These are phyloP conservation scores for Prietella phreatophila DNA, from an alignment of 2,113 vertebrate genomes.

Conservation along the genomic window DNA sequence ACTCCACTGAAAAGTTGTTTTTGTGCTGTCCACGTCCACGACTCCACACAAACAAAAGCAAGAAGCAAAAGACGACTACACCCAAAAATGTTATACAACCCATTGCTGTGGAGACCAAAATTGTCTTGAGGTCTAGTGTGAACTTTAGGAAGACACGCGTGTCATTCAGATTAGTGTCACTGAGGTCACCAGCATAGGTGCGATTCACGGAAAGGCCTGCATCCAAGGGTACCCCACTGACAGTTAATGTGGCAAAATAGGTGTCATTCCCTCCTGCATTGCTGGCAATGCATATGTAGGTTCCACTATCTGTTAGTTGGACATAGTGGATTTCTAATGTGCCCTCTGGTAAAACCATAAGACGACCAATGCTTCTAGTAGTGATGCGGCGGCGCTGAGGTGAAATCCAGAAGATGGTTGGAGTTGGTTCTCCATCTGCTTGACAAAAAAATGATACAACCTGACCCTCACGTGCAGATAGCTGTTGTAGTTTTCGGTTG, in stretches of 20 bases:
- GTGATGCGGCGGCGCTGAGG: constrained; percentile 88
- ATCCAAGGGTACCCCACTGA: constrained; percentile 74
- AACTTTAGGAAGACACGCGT: constrained; percentile 87
- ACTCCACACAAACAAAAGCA: constrained; percentile 97
- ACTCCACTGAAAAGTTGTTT: constrained; percentile 94
- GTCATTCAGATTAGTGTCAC: constrained; percentile 86
- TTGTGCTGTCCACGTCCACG: constrained; percentile 95
- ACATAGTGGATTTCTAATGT: constrained; percentile 87
- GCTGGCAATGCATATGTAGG: constrained; percentile 97
- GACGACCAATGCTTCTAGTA: constrained; percentile 76
- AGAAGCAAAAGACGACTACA: constrained; percentile 96
- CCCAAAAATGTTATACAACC: constrained; percentile 98
- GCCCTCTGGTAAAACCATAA: constrained; percentile 82
- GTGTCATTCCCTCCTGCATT: constrained; percentile 96
- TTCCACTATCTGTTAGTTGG: constrained; percentile 88
- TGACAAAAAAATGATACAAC: constrained; percentile 86
- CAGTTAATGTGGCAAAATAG: constrained; percentile 89
- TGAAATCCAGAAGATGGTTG: constrained; percentile 90
- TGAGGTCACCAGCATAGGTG: constrained; percentile 81
- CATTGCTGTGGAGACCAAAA: constrained; percentile 97
- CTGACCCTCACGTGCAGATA: constrained; percentile 82
- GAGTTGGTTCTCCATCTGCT: constrained; percentile 88
- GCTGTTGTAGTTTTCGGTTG: constrained; percentile 87
- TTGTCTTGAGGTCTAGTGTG: constrained; percentile 93
- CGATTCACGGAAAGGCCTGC: constrained; percentile 74